These are phyloP conservation scores for Astropecten irregularis DNA, from an alignment of 53 echinoderm and acorn worm species.

Conservation along the genomic window DNA sequence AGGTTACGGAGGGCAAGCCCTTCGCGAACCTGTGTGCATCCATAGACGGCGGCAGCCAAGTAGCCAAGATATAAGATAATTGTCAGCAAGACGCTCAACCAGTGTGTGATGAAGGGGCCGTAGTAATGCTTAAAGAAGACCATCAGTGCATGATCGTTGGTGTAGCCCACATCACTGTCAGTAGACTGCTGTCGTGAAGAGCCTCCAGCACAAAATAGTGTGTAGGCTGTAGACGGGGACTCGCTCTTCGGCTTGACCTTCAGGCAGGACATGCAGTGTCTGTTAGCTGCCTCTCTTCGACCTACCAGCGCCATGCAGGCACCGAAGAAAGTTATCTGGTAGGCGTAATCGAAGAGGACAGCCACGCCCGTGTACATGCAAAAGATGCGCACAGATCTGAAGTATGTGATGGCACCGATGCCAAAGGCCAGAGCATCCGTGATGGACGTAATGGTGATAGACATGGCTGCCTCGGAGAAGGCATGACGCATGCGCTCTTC, in stretches of 20 bases:
- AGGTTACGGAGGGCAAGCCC: conserved; percentile 53
- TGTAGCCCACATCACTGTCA: background rate
- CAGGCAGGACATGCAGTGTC: conserved; percentile 30
- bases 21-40: conserved; percentile 47
- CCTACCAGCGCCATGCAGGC: conserved; percentile 76
- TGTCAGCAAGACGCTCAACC: conserved; percentile 11
- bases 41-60: conserved; percentile 46
- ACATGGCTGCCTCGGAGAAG: conserved; percentile 74
- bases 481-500: conserved; percentile 64
- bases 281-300: conserved; percentile 56
- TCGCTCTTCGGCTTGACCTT: conserved; percentile 21
- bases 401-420: conserved; percentile 64
- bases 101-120: conserved; percentile 29
- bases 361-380: conserved; percentile 70
- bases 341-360: conserved; percentile 65
- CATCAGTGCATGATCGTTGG: conserved; percentile 41
- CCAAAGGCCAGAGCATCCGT: conserved; percentile 74
- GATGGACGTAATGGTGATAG: conserved; percentile 77
- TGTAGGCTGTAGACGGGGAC: conserved; percentile 10
- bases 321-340: conserved; percentile 77
- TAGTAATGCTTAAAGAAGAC: conserved; percentile 30
- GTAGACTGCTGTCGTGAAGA: background rate
- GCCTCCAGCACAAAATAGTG: conserved; percentile 37
- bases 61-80: conserved; percentile 44
- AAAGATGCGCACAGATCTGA: conserved; percentile 65